A percentile compares a stretch with the other conserved stretches of the same genome.
These are phyloP conservation scores for Eutolmus rufibarbis DNA, from an alignment of 2,888 invertebrate species.

Conservation along the genomic window DNA sequence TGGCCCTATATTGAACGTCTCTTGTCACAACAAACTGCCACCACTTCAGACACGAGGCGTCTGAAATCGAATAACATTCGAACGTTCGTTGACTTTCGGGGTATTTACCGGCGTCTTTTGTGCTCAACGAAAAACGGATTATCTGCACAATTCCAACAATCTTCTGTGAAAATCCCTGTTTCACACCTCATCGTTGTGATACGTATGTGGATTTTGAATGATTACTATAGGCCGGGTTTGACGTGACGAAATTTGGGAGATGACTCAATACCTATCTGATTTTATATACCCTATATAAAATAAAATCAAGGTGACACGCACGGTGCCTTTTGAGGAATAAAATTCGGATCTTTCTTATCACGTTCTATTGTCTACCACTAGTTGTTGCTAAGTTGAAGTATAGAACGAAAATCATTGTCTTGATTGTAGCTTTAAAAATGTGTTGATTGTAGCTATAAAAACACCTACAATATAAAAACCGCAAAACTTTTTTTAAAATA, in stretches of 20 bases:
- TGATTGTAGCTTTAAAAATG: too few relatives aligned
- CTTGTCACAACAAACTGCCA: not conserved
- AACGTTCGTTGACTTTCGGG: not conserved
- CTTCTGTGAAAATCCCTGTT: not conserved
- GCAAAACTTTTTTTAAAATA: too few relatives aligned
- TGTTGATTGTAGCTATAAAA: too few relatives aligned
- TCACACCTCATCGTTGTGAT: not conserved
- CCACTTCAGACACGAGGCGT: not conserved
- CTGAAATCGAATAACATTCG: not conserved
- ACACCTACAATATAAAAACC: too few relatives aligned
- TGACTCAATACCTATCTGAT: not conserved
- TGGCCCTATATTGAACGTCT: not conserved
- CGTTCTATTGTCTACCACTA: not conserved
- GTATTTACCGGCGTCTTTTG: not conserved
- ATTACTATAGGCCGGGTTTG: not conserved
- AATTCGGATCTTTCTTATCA: not conserved
- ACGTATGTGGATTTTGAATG: not conserved
- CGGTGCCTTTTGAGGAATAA: not conserved
- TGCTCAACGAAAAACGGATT: not conserved
- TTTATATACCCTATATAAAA: not conserved
- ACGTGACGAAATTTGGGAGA: not conserved
- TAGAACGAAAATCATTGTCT: too few relatives aligned
- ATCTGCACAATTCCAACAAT: not conserved
- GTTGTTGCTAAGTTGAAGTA: not conserved
- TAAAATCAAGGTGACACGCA: not conserved